phyloP scores from a whole-genome alignment of 2,797 vertebrate species.

The Sternarchorhynchus goeldii region DNA sequence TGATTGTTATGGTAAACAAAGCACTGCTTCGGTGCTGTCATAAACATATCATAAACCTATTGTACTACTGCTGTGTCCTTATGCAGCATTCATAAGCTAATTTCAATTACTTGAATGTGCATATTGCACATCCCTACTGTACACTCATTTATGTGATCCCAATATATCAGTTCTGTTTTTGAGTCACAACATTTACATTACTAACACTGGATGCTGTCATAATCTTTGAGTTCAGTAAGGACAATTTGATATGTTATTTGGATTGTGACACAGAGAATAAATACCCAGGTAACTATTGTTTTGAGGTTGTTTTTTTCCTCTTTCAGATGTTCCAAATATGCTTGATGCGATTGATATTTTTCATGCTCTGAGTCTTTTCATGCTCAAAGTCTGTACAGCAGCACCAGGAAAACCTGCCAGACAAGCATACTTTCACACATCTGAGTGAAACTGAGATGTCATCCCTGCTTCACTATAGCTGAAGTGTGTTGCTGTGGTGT shows the following conservation, averaged over 20 bases:
- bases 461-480: slow-evolving; percentile 7
- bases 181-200: not conserved
- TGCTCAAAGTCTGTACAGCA: not conserved
- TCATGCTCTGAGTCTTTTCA: not conserved
- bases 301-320: not conserved
- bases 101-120: too few relatives aligned
- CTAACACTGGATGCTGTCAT: not conserved
- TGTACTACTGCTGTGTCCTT: too few relatives aligned
- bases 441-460: slow-evolving; percentile 11
- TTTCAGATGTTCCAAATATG: not conserved
- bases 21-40: too few relatives aligned
- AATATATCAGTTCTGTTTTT: not conserved
- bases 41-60: too few relatives aligned
- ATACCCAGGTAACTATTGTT: not conserved
- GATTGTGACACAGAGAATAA: not conserved
- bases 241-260: not conserved
- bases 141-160: too few relatives aligned
- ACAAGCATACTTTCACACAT: not conserved
- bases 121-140: too few relatives aligned
- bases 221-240: not conserved
- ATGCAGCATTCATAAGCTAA: too few relatives aligned
- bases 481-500: not conserved
- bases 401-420: not conserved
- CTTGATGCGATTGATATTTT: not conserved
- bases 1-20: too few relatives aligned